Conservation (phyloP, 1,140 invertebrate genomes). For the Caenorhabditis brenneri region DNA sequence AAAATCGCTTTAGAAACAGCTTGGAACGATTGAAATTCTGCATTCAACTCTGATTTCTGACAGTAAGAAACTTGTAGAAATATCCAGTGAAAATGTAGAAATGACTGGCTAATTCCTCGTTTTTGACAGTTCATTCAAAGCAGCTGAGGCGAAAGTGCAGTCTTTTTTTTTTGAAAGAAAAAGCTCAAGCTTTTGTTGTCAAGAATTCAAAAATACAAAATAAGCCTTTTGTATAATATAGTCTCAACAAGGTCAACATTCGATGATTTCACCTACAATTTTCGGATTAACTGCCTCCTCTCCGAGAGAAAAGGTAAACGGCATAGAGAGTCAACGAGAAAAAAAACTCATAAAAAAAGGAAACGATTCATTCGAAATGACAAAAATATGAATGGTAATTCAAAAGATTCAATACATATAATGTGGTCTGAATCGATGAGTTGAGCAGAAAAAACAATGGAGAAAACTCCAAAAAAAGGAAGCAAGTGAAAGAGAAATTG, state of each 20-base stretch:
- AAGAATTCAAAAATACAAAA: background rate
- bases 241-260: conserved; percentile 19
- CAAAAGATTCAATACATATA: background rate
- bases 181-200: background rate
- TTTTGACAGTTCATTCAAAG: no score
- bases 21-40: no score
- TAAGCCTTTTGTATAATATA: conserved; percentile 38
- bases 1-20: no score
- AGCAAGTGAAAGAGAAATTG: background rate
- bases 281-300: conserved; percentile 15
- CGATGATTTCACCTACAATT: conserved; percentile 3
- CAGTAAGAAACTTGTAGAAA: no score
- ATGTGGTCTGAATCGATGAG: background rate
- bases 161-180: no score
- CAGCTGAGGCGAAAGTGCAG: no score
- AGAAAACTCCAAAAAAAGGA: background rate
- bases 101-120: no score
- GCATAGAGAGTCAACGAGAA: background rate
- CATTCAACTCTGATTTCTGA: no score
- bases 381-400: background rate
- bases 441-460: background rate
- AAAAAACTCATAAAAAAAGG: conserved; percentile 8
- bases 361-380: conserved; percentile 34
- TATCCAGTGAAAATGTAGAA: no score
- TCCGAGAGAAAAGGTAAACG: background rate